Base-by-base conservation (phyloP, 2,888 invertebrate species). In the Orchesella flavescens region DNA sequence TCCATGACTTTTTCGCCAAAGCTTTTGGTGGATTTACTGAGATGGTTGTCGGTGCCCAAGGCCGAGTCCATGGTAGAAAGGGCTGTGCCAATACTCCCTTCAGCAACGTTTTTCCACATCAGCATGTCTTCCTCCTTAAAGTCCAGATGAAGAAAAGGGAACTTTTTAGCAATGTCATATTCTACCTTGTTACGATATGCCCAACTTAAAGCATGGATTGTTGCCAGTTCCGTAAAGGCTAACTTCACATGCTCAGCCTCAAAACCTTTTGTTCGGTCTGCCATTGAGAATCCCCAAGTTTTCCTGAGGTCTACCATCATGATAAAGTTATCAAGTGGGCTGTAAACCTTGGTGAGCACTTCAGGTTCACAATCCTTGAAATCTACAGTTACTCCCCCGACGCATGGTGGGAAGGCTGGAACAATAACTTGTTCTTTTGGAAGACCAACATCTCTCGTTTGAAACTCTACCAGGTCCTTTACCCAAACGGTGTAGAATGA, bases 181-280 rank as follows among this genome's bases (percentile, higher is more conserved):
- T 72, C 77, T 4, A 77, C 77, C 19, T 43, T 21, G 4, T 71
- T 55, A 55, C 61, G 69, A 34, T 85, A 85, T 15, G 83, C 81
- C 85, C 85, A 85, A 59, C 78, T 75, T 10, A 85, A n/a, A 12
- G 86, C 79, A 59, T 86, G 86, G 1, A 83, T 15, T 63, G 75
- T 86, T 0, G 83, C 86, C 12, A 80, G 23, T 7, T 72, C 84
- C 9, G 34, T 23, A 1, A 86, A 55, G 3, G 74, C 75, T 9
- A 86, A 59, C 19, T 17, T 0, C 46, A 74, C 44, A 57, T 84
- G 84, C 34, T 84, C 75, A 17, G 21, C 23, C n/a, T 86, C 84
- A n/a, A 86, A 34, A 2, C 65, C 63, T 13, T 17, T 53, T n/a
- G 10, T 44, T 15, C 69, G 75, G n/a, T 80, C 66, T 1, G 65